phyloP scores from a whole-genome alignment of 2,888 invertebrate species.

The Unio delphinus region DNA sequence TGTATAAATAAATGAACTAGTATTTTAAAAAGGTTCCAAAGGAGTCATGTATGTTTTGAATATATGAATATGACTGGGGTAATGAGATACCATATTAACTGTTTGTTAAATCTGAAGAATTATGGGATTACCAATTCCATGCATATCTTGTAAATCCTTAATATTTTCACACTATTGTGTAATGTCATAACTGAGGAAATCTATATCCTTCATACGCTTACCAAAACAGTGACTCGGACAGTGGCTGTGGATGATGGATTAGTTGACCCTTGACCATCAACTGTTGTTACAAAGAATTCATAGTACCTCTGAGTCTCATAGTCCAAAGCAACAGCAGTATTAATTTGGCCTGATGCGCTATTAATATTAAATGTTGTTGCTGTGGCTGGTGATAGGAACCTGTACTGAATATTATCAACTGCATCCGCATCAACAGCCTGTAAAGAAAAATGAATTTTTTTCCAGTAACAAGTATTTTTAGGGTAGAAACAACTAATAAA shows the following conservation, averaged over 20 bases:
- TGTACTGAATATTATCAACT: slow-evolving; percentile 29
- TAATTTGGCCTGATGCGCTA: slow-evolving; percentile 29
- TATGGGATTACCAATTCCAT: background rate
- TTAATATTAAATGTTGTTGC: slow-evolving; percentile 19
- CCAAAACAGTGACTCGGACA: slow-evolving; percentile 39
- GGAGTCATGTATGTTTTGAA: no score
- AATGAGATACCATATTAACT: no score
- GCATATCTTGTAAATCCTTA: background rate
- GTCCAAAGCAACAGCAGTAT: slow-evolving; percentile 37
- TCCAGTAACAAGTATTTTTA: no score
- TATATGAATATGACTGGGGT: no score
- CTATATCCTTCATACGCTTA: slow-evolving; percentile 10
- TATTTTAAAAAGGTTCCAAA: no score
- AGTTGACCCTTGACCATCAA: slow-evolving; percentile 37
- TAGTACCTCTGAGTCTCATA: slow-evolving; percentile 47
- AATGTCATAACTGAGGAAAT: background rate
- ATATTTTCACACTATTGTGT: background rate
- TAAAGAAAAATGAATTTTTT: slow-evolving; percentile 1
- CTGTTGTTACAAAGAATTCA: slow-evolving; percentile 50
- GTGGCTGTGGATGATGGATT: slow-evolving; percentile 37
- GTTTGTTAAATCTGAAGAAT: background rate
- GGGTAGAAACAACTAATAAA: no score
- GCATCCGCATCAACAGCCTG: slow-evolving; percentile 49
- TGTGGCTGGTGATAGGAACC: slow-evolving; percentile 15
- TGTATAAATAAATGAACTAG: no score